These are phyloP conservation scores for Acleris holmiana DNA, from an alignment of 2,888 invertebrate genomes.

Conservation along the genomic window DNA sequence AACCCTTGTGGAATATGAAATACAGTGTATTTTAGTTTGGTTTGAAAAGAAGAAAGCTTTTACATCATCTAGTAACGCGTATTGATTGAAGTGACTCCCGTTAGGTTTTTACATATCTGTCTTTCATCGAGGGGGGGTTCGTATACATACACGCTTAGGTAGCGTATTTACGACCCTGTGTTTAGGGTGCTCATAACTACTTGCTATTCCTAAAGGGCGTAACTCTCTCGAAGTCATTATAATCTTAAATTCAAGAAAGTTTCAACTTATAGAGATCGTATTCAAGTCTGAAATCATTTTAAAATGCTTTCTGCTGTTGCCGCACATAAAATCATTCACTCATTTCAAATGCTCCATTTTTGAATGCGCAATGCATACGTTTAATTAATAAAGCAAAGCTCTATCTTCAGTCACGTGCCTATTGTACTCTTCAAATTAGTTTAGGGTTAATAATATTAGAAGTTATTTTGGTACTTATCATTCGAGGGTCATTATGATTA, in stretches of 20 bases:
- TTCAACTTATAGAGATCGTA: too few relatives aligned
- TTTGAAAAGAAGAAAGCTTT: constrained; percentile 67
- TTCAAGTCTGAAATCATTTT: too few relatives aligned
- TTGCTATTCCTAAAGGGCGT: constrained; percentile 32
- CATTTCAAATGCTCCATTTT: too few relatives aligned
- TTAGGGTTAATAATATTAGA: too few relatives aligned
- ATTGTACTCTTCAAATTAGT: too few relatives aligned
- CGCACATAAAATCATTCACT: too few relatives aligned
- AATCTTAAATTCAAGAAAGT: not conserved
- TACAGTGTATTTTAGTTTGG: constrained; percentile 56
- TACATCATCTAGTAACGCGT: constrained; percentile 80
- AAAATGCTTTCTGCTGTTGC: too few relatives aligned
- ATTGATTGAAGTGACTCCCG: constrained; percentile 83
- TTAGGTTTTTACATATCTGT: constrained; percentile 83
- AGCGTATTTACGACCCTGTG: constrained; percentile 35
- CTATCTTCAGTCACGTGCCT: too few relatives aligned
- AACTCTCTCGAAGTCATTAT: not conserved
- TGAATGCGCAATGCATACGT: too few relatives aligned
- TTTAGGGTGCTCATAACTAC: constrained; percentile 50
- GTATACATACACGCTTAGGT: constrained; percentile 54
- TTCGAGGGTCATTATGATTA: too few relatives aligned
- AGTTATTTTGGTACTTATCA: too few relatives aligned
- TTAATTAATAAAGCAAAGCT: too few relatives aligned
- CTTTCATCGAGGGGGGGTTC: constrained; percentile 70
- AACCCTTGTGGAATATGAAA: constrained; percentile 46